A percentile compares a stretch with the other conserved stretches of the same genome.
These are phyloP conservation scores for Nymphalis polychloros DNA, from an alignment of 2,888 invertebrate genomes.

Conservation along the genomic window DNA sequence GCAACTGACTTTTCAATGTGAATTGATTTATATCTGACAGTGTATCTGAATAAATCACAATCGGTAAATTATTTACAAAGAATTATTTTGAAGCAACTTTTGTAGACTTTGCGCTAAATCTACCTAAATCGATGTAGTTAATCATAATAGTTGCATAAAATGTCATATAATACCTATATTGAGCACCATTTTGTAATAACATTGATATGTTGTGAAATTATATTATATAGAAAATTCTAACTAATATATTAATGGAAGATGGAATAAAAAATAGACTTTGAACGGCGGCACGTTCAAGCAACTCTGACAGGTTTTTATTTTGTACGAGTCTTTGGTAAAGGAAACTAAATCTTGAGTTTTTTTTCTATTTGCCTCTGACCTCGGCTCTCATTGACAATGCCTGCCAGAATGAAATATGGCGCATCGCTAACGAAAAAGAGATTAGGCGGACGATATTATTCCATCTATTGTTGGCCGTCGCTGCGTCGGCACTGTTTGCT, in stretches of 20 bases:
- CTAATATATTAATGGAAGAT: conserved; percentile 80
- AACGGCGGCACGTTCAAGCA: conserved; percentile 75
- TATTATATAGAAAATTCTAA: conserved; percentile 69
- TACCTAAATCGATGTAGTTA: conserved; percentile 17
- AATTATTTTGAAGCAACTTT: not conserved
- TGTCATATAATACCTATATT: conserved; percentile 42
- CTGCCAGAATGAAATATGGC: conserved; percentile 81
- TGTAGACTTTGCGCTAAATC: not conserved
- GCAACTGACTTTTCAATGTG: conserved; percentile 26
- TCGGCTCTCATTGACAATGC: conserved; percentile 79
- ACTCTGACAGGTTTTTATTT: conserved; percentile 72
- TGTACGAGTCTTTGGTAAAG: conserved; percentile 75
- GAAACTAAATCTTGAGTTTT: conserved; percentile 73
- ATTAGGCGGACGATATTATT: conserved; percentile 76
- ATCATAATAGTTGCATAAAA: conserved; percentile 45
- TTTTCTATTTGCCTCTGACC: conserved; percentile 80
- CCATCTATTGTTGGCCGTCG: conserved; percentile 49
- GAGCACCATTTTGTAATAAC: conserved; percentile 48
- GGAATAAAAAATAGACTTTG: conserved; percentile 64
- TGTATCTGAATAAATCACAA: conserved; percentile 17
- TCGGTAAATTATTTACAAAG: not conserved
- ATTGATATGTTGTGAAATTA: conserved; percentile 50
- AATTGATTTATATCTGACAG: conserved; percentile 35
- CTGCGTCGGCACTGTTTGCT: conserved; percentile 63
- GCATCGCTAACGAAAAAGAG: conserved; percentile 76